Evolutionary conservation across 2,113 vertebrate species (phyloP), one percentile per base, ranked within the genome.

Genomic region (Amblyornis subalaris): DNA sequence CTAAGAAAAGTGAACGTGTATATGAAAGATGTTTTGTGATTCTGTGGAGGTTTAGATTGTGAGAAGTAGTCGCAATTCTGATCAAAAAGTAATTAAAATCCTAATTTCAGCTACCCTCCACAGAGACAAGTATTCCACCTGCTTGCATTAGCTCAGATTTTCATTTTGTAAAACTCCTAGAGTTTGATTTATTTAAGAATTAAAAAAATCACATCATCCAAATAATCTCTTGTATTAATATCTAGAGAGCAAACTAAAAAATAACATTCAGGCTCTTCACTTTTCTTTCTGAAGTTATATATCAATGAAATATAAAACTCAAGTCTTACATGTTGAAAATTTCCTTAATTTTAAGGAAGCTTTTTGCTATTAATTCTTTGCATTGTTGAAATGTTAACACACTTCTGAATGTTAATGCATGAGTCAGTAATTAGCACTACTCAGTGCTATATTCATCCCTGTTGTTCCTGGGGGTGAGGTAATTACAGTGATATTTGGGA

Each of bases 11-110:
- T 18, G 29, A 83, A 38, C 3, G 3, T 0, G 0, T 36, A 54
- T 47, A 45, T 61, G 40, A 74, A 85, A 79, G 29, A 51, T 31
- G 3, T 73, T 91, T 77, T 88, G 51, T 66, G 50, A 76, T 83
- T 66, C 61, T 90, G n/a, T 38, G 51, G 78, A 85, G 50, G 55
- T 77, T 89, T 70, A 42, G 28, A 10, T 40, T 38, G 26, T 51
- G 23, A 33, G 14, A 84, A 87, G 12, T 45, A 88, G 62, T 50
- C 83, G 76, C 14, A 88, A 73, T 88, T 83, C 33, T 67, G 33
- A 73, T 50, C 14, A 90, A 93, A 90, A 92, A 54, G 47, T 90
- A 94, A 92, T 94, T 95, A 93, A 93, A 93, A 86, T 58, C 42
- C 51, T 86, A 79, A 90, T 88, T 86, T 89, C 57, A 81, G 21